Percentiles rank a stretch among this genome's conserved stretches.
These are phyloP conservation scores for Spodoptera littoralis DNA, from an alignment of 2,888 invertebrate genomes.

Conservation along the genomic window DNA sequence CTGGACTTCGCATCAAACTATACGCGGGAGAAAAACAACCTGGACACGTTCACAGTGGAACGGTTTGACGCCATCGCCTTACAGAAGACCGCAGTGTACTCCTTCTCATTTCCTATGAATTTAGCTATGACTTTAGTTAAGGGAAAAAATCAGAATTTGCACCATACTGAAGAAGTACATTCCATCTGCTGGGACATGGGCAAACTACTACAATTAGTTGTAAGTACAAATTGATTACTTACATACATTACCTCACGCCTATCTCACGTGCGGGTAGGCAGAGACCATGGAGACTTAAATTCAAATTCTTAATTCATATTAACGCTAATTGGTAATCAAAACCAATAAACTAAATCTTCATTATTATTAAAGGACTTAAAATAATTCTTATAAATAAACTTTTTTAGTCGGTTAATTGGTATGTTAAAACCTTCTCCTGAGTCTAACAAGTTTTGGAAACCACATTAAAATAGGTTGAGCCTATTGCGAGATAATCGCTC, in stretches of 20 bases:
- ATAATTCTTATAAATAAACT: too few relatives aligned
- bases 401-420: too few relatives aligned
- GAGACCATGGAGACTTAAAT: too few relatives aligned
- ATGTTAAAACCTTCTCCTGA: too few relatives aligned
- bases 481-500: too few relatives aligned
- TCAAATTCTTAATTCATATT: too few relatives aligned
- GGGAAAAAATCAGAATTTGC: constrained; percentile 1
- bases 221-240: not conserved
- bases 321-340: too few relatives aligned
- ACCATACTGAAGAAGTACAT: not conserved
- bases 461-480: too few relatives aligned
- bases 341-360: not conserved
- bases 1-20: constrained; percentile 21
- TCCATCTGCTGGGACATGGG: constrained; percentile 13
- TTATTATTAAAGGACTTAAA: too few relatives aligned
- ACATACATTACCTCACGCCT: too few relatives aligned
- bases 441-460: too few relatives aligned
- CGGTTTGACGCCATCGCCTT: constrained; percentile 27
- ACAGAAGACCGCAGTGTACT: constrained; percentile 22
- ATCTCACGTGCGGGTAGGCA: too few relatives aligned
- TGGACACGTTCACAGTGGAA: constrained; percentile 30
- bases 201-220: constrained; percentile 31
- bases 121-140: constrained; percentile 15
- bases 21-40: constrained; percentile 31
- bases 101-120: constrained; percentile 23